Conservation (phyloP, 2,113 vertebrate genomes). For the Catharus bicknelli region DNA sequence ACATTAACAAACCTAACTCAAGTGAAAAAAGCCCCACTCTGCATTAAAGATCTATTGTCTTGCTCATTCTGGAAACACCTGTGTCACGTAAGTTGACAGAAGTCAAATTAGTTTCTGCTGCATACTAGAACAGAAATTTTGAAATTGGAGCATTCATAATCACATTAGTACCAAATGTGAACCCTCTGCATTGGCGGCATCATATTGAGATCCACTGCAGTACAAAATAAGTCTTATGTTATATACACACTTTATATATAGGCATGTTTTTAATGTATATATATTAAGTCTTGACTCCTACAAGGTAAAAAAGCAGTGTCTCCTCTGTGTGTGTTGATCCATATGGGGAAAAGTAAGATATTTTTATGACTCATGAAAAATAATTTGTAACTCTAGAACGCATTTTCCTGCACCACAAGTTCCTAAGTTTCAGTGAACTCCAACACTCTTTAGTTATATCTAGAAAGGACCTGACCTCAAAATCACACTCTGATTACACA, state of each 20-base stretch:
- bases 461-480: neutral
- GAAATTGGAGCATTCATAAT: neutral
- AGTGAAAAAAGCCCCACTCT: neutral
- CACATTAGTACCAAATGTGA: neutral
- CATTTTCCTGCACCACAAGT: neutral
- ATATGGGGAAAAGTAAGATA: neutral
- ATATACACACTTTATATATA: neutral
- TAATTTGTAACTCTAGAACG: neutral
- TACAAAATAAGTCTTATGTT: neutral
- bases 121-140: neutral
- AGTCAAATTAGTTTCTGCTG: neutral
- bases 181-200: neutral
- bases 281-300: neutral
- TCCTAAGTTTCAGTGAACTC: neutral
- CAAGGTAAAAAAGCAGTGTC: neutral
- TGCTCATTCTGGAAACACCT: neutral
- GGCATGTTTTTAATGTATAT: neutral
- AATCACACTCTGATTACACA: neutral
- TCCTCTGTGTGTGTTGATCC: neutral
- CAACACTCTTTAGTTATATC: neutral
- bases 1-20: neutral
- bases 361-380: neutral
- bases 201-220: neutral
- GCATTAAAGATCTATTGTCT: neutral
- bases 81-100: neutral